These are phyloP conservation scores for Ligdia adustata DNA, from an alignment of 2,888 invertebrate genomes.

Conservation along the genomic window DNA sequence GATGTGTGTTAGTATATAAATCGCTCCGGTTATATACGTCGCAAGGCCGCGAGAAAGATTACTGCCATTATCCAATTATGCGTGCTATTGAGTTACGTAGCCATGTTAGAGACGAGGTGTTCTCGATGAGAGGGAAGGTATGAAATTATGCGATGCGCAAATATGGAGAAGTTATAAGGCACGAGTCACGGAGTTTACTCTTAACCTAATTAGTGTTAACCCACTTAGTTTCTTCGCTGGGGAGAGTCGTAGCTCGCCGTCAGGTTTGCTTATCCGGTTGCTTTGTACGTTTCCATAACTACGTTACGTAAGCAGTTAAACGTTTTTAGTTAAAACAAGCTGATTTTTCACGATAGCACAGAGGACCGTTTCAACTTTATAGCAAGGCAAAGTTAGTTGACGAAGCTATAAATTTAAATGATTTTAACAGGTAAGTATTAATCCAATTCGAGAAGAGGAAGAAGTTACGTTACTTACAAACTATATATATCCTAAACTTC, in stretches of 20 bases:
- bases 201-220: constrained; percentile 35
- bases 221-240: constrained; percentile 21
- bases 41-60: constrained; percentile 71
- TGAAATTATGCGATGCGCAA: constrained; percentile 44
- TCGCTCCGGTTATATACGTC: constrained; percentile 36
- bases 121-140: constrained; percentile 45
- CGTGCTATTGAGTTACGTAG: constrained; percentile 61
- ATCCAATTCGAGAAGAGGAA: too few species aligned
- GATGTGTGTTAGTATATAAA: constrained; percentile 24
- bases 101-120: constrained; percentile 52
- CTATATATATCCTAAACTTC: too few species aligned
- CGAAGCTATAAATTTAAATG: too few species aligned
- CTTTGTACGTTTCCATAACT: constrained; percentile 1
- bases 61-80: constrained; percentile 75
- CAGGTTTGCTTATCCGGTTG: constrained; percentile 2
- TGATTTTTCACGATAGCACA: too few species aligned
- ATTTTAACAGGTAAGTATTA: too few species aligned
- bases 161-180: constrained; percentile 34
- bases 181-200: constrained; percentile 23
- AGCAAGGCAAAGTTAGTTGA: too few species aligned
- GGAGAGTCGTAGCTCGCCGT: constrained; percentile 6
- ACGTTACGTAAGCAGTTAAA: constrained; percentile 2
- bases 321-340: not conserved
- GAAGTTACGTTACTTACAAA: too few species aligned
- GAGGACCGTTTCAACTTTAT: too few species aligned